These are phyloP conservation scores for Chrysoperla carnea DNA, from an alignment of 1,140 invertebrate genomes.

Conservation along the genomic window DNA sequence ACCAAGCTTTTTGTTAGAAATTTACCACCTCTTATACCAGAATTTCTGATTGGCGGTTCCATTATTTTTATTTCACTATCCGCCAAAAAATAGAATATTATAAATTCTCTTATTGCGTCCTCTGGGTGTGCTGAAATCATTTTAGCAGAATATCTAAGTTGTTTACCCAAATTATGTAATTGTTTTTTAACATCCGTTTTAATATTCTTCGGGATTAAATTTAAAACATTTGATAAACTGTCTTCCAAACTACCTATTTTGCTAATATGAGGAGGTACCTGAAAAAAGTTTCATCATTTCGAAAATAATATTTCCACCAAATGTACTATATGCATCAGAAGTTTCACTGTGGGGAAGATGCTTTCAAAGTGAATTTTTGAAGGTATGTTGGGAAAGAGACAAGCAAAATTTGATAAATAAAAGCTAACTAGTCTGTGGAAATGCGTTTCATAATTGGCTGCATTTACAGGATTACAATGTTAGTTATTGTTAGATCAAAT, in stretches of 20 bases:
- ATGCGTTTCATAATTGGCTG: no score
- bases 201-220: conserved; percentile 42
- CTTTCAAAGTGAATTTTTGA: no score
- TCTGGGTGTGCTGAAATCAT: conserved; percentile 49
- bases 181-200: conserved; percentile 35
- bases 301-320: no score
- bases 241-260: conserved; percentile 52
- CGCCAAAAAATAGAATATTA: conserved; percentile 44
- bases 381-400: no score
- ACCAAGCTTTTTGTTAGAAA: conserved; percentile 48
- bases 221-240: conserved; percentile 46
- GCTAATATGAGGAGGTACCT: conserved; percentile 40
- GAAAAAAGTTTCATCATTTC: conserved; percentile 6
- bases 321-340: no score
- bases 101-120: conserved; percentile 40
- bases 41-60: conserved; percentile 41
- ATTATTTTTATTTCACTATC: conserved; percentile 40
- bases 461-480: no score
- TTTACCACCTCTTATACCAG: conserved; percentile 47
- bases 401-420: no score
- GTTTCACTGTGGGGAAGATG: no score
- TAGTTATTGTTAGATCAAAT: no score
- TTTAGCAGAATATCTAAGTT: conserved; percentile 10
- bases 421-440: no score
- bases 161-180: conserved; percentile 38